These are phyloP conservation scores for Oxytorus armatus DNA, from an alignment of 2,888 invertebrate genomes.

Conservation along the genomic window DNA sequence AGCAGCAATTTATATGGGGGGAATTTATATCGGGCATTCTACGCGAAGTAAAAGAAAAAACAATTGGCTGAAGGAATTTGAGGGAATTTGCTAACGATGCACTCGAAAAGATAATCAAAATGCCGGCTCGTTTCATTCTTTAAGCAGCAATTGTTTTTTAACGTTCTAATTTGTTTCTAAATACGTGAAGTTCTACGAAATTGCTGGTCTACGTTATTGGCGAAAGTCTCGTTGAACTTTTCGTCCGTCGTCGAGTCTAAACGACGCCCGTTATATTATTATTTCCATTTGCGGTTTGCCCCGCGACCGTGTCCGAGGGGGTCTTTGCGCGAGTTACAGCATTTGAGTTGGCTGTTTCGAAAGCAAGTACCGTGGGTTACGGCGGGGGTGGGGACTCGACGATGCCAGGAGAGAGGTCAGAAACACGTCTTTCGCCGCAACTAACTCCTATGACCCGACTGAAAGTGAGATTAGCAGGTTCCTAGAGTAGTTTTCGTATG, in stretches of 20 bases:
- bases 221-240: conserved; percentile 36
- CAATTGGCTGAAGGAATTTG: no score
- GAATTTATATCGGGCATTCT: no score
- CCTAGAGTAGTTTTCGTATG: conserved; percentile 50
- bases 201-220: neutral
- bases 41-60: no score
- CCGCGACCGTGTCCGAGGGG: conserved; percentile 28
- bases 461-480: conserved; percentile 56
- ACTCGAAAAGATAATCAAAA: no score
- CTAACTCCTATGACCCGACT: conserved; percentile 53
- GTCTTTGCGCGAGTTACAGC: conserved; percentile 58
- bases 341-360: conserved; percentile 52
- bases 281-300: conserved; percentile 51
- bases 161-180: no score
- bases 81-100: no score
- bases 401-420: conserved; percentile 53
- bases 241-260: conserved; percentile 23
- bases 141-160: no score
- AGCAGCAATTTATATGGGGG: no score
- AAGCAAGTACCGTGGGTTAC: conserved; percentile 54
- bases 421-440: conserved; percentile 59
- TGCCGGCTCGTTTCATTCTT: no score
- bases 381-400: conserved; percentile 25
- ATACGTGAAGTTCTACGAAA: no score
- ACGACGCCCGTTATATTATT: conserved; percentile 34